These are phyloP conservation scores for Catharus ustulatus DNA, from an alignment of 2,797 vertebrate species.

Conservation along the genomic window DNA sequence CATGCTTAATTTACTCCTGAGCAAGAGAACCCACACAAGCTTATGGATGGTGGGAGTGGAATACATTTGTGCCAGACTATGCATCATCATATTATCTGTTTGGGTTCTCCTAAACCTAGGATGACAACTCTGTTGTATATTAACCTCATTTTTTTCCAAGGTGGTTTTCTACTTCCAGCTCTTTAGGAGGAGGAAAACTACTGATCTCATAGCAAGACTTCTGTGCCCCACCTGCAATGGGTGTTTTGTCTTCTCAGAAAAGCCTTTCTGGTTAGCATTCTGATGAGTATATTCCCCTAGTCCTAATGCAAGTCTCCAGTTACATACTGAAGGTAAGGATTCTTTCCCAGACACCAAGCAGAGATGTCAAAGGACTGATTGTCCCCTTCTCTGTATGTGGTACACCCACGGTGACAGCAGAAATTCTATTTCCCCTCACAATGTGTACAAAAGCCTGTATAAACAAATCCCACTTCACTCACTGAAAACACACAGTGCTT, in stretches of 20 bases:
- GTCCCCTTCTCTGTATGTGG: accelerated
- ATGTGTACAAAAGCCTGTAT: accelerated
- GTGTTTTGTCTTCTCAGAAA: not conserved
- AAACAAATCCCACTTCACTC: not conserved
- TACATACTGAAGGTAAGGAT: not conserved
- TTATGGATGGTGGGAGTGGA: not conserved
- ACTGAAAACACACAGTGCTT: not conserved
- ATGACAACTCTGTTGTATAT: not conserved
- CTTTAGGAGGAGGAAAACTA: not conserved
- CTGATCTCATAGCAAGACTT: not conserved
- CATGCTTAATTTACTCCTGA: not conserved
- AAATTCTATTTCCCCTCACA: accelerated
- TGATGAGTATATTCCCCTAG: not conserved
- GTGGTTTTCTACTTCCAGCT: not conserved
- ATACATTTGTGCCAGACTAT: not conserved
- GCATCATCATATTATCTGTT: not conserved
- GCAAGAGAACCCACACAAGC: not conserved
- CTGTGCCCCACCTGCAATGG: not conserved
- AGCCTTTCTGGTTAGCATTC: not conserved
- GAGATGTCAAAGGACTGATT: not conserved
- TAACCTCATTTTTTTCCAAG: not conserved
- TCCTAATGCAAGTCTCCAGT: not conserved
- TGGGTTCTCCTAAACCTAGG: not conserved
- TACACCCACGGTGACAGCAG: not conserved
- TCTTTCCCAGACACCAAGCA: not conserved